Percentiles rank a stretch among this genome's conserved stretches.
These are phyloP conservation scores for Sitta europaea DNA, from an alignment of 2,113 vertebrate species.

Conservation along the genomic window DNA sequence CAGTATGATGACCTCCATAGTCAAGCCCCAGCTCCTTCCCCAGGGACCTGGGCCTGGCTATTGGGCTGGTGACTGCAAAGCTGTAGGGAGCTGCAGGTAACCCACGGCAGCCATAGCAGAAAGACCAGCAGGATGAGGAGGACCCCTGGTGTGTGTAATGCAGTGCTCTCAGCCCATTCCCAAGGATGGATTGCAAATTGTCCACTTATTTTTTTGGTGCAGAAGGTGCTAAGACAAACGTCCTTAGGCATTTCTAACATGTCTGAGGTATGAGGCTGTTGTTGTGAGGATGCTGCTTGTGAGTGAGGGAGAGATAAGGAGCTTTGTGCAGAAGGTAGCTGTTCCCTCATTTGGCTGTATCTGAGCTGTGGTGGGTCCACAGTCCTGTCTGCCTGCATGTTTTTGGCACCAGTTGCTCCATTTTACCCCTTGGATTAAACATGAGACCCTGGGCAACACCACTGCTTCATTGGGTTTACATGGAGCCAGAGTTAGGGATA, in stretches of 20 bases:
- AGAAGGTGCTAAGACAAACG: neutral
- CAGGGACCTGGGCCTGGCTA: fast-evolving
- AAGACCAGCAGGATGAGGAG: neutral
- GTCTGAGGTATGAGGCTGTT: neutral
- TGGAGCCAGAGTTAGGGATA: neutral
- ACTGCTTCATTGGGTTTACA: neutral
- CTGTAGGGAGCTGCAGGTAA: neutral
- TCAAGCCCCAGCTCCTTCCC: neutral
- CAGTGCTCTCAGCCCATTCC: neutral
- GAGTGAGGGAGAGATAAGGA: neutral
- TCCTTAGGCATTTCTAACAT: neutral
- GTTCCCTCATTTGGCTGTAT: neutral
- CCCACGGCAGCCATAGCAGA: neutral
- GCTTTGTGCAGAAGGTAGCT: neutral
- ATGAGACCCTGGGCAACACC: neutral
- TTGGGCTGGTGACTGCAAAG: neutral
- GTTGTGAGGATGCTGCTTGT: neutral
- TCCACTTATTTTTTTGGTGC: neutral
- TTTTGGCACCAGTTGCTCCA: neutral
- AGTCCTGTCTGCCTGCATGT: neutral
- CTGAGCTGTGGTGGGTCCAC: neutral
- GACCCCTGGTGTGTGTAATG: fast-evolving
- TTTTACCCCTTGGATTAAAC: neutral
- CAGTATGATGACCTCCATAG: fast-evolving
- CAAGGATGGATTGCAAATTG: too few species aligned